Evolutionary conservation across 2,888 invertebrate genomes (phyloP), one percentile per base, ranked within the genome.

Genomic region (Rapana venosa): DNA sequence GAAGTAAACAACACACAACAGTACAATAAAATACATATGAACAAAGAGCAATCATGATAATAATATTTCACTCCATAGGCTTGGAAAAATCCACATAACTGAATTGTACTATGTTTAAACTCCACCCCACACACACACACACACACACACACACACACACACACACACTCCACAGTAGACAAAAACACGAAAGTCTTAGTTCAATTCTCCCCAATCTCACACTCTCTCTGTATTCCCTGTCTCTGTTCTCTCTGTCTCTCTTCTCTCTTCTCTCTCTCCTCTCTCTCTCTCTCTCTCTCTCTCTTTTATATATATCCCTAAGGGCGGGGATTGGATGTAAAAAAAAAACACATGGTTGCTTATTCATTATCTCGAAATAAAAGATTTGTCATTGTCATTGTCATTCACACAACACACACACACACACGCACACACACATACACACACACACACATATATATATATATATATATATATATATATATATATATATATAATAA

Each of bases 371-470:
- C n/a, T n/a, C n/a, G n/a, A n/a, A n/a, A n/a, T n/a, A n/a, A n/a
- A n/a, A n/a, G n/a, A n/a, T n/a, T n/a, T n/a, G n/a, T n/a, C n/a
- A n/a, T n/a, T n/a, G n/a, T n/a, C n/a, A n/a, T n/a, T n/a, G n/a
- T n/a, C n/a, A n/a, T n/a, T n/a, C n/a, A n/a, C n/a, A n/a, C n/a
- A 79, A 32, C 79, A 32, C 32, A 79, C 32, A 79, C 22, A 32
- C 32, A 79, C 79, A 32, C 79, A 32, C 30, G 26, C 79, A 79
- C 22, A 32, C 79, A 79, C 79, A 32, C 79, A 6, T 6, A 79
- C 79, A 79, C 32, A 79, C 79, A 79, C 79, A 79, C 79, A 79
- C 79, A 79, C 79, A 79, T 32, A 79, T 6, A 77, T 6, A 79
- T 32, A 17, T 17, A 47, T 32, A 36, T 47, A 83, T 22, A 79